Base-by-base conservation (phyloP, 2,888 invertebrate species). In the Sinotaia quadrata region DNA sequence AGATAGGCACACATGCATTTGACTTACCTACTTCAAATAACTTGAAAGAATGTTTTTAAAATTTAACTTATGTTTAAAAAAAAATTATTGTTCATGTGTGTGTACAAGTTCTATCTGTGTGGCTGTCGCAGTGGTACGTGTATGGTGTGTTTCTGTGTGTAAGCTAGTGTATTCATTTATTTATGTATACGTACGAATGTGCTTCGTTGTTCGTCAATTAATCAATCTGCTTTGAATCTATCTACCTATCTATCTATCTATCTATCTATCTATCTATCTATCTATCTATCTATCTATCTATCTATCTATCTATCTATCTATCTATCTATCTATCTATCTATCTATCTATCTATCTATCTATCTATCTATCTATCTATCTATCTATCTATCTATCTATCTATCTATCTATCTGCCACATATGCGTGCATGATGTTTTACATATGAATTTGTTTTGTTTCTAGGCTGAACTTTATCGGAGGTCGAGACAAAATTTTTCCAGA, bases 91-190 rank as follows among this genome's bases (percentile, higher is more conserved):
- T 47, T 5, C 47, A 47, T 47, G 18, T 2, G 18, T 47, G 8
- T n/a, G 47, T 51, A 33, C 70, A 72, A 34, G 72, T 74, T n/a
- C 61, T 74, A 12, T 67, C 72, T 0, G 72, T 1, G 51, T 72
- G 18, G 72, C 74, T 24, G 74, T 74, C 4, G 74, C 70, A 12
- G 72, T 69, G 27, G 74, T 74, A 29, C 68, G 72, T 69, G 1
- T 41, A 1, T 15, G n/a, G n/a, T 18, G 7, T 47, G 8, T 47
- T 18, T 18, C n/a, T n/a, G n/a, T n/a, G n/a, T n/a, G n/a, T n/a
- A 41, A 41, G 41, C 41, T 41, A 12, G 41, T 15, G 41, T 15
- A 41, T 41, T 10, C 41, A 41, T 15, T 12, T 15, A 41, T 15
- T 15, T 15, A 41, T 15, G 18, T 15, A 41, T 15, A 41, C 41